Evolutionary conservation across 2,113 vertebrate species (phyloP), one percentile per base, ranked within the genome.

Genomic region (Boulengeromyrus knoepffleri): DNA sequence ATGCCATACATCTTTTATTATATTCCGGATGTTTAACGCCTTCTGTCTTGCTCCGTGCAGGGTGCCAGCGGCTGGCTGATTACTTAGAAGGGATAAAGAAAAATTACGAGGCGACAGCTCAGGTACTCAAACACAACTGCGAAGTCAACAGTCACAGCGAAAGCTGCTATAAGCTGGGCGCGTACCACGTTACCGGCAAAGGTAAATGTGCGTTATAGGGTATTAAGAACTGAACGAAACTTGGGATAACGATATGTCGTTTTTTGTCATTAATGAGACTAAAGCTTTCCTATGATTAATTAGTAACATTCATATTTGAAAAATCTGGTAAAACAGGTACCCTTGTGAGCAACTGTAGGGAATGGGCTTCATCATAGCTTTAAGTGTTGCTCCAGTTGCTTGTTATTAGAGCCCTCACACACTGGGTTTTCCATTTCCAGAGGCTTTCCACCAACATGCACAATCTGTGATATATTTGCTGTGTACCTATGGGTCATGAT

Each of bases 91-190:
- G 96, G 1, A 96, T 99, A 88, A 97, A 90, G 94, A 98, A 96
- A 92, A 96, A 98, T 93, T 97, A 96, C 66, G 96, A 94, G 50
- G 94, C 95, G 74, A 90, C 98, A 36, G 98, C 97, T 66, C 95
- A 97, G 87, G 96, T 99, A n/a, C 92, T 99, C 88, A 97, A 97
- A 91, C 95, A 97, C 77, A 99, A 98, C 95, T 99, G 99, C 95
- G 98, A 99, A 83, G 93, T 89, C 0, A 86, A 98, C 77, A 94
- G 94, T 13, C 95, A 98, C 70, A 95, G 95, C 49, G 97, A 99
- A 91, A 99, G 98, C 95, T 99, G 98, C 95, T 99, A 98, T 91
- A 99, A 98, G 70, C 96, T 99, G 85, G 98, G 99, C 0, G 92
- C 95, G 21, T 99, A 99, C 92, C 96, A 99, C 87, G 89, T 97